A percentile compares a stretch with the other conserved stretches of the same genome.
These are phyloP conservation scores for Mormyrus hasselquistii DNA, from an alignment of 2,797 vertebrate genomes.

Conservation along the genomic window DNA sequence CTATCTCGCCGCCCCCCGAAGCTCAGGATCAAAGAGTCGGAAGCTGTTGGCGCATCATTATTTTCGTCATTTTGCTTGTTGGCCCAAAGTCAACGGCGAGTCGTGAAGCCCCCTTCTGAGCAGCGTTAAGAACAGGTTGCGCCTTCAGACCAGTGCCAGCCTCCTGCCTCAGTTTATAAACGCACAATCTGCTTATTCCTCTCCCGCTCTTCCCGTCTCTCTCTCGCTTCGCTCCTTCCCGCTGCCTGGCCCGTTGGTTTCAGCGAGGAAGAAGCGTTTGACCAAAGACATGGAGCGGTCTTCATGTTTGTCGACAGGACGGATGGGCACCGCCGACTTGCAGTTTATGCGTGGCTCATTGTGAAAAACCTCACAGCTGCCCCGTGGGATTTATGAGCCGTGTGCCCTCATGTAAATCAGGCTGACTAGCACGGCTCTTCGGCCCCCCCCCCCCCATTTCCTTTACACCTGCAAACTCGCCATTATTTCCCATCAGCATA, in stretches of 20 bases:
- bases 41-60: neutral
- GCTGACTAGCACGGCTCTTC: conserved; percentile 31
- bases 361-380: neutral
- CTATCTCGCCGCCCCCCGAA: neutral
- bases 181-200: neutral
- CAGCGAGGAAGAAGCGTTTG: neutral
- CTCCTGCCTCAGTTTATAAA: neutral
- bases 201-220: neutral
- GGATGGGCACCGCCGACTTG: neutral
- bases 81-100: neutral
- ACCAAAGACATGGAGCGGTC: neutral
- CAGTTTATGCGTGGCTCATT: neutral
- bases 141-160: neutral
- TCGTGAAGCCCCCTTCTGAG: neutral
- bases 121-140: neutral
- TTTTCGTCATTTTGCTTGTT: neutral
- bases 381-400: neutral
- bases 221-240: conserved; percentile 7
- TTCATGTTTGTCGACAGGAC: neutral
- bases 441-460: conserved; percentile 17
- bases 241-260: neutral
- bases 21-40: neutral
- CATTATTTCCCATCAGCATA: conserved; percentile 35
- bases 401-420: conserved; percentile 40
- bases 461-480: conserved; percentile 23